Evolutionary conservation across 2,797 vertebrate species (phyloP).

Genomic region (Hoplostethus mediterraneus): DNA sequence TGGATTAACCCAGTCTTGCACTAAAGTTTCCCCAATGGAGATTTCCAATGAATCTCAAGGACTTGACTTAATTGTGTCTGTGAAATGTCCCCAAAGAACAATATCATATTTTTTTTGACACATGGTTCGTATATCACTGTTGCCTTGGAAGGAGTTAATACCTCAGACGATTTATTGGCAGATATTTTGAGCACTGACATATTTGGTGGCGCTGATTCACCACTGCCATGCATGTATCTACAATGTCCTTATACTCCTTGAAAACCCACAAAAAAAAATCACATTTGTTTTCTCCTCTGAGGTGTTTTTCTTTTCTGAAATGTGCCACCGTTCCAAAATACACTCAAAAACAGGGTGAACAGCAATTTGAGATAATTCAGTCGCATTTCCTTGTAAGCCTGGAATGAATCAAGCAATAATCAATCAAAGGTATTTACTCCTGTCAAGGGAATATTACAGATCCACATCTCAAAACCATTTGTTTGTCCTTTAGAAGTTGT

Average conservation of each 20-base stretch:
- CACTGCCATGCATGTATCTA: not conserved
- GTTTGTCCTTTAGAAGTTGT: conserved; percentile 12
- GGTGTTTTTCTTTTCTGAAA: not conserved
- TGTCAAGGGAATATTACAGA: conserved; percentile 18
- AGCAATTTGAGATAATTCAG: not conserved
- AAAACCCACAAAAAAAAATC: not conserved
- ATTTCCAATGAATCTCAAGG: not conserved
- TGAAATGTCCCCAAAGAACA: conserved; percentile 15
- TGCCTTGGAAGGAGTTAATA: not conserved
- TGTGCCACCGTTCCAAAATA: not conserved
- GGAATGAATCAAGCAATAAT: not conserved
- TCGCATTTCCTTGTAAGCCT: not conserved
- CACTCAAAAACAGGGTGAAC: not conserved
- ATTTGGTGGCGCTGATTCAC: not conserved
- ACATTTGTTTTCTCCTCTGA: not conserved
- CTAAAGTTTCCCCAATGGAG: not conserved
- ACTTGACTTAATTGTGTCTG: not conserved
- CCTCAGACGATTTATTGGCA: not conserved
- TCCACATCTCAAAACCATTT: conserved; percentile 35
- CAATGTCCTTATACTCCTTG: not conserved
- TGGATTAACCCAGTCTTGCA: conserved; percentile 4
- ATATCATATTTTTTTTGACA: not conserved
- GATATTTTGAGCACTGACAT: not conserved
- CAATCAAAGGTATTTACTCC: conserved; percentile 23
- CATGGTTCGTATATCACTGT: not conserved